phyloP scores from a whole-genome alignment of 1,140 invertebrate species.

The Drosophila erecta region DNA sequence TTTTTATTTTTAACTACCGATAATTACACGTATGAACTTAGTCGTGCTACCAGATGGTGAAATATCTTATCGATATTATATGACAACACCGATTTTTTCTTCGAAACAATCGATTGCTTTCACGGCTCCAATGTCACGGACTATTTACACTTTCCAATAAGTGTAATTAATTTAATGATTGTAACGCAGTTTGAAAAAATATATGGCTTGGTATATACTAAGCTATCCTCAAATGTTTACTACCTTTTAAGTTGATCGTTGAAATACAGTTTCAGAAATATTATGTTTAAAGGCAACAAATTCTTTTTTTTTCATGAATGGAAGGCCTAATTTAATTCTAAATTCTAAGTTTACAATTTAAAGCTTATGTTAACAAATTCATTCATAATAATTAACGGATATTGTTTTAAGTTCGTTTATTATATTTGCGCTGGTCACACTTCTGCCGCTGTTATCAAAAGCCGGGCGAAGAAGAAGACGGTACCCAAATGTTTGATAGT shows the following conservation, averaged over 20 bases:
- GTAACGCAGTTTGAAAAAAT: no score
- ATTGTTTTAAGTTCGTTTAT: not conserved
- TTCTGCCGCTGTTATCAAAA: not conserved
- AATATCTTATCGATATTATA: not conserved
- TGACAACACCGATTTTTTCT: not conserved
- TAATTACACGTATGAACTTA: slow-evolving; percentile 40
- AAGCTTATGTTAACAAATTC: not conserved
- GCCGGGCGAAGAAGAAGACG: slow-evolving; percentile 11
- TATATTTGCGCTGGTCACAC: not conserved
- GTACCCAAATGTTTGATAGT: not conserved
- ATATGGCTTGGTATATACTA: no score
- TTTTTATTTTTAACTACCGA: slow-evolving; percentile 36
- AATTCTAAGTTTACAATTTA: no score
- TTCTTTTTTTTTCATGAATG: no score
- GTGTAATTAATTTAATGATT: no score
- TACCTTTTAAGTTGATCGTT: no score
- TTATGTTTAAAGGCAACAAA: no score
- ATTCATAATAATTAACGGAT: not conserved
- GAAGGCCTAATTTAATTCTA: no score
- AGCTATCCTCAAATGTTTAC: no score
- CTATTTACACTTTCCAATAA: no score
- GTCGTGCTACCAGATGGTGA: not conserved
- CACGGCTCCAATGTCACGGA: not conserved
- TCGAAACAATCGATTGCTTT: not conserved
- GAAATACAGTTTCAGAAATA: no score